Conservation (phyloP, 2,888 invertebrate species). For the Netelia virgata region DNA sequence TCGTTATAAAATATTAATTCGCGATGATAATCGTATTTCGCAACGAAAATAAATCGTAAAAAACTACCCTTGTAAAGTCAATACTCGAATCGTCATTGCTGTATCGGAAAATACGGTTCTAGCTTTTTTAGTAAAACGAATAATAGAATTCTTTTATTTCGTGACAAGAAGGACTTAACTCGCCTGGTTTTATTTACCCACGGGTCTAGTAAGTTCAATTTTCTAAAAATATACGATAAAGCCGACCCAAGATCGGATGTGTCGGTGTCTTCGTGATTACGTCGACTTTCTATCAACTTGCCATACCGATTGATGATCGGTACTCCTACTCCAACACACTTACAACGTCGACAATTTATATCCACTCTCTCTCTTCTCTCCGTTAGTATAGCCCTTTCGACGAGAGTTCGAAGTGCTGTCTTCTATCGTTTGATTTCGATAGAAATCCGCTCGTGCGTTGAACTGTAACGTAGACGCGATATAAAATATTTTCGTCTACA, state of each 20-base stretch:
- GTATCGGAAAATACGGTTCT: background rate
- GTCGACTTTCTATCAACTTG: constrained; percentile 69
- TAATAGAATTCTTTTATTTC: background rate
- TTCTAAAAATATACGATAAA: background rate
- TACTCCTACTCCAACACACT: constrained; percentile 74
- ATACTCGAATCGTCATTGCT: background rate
- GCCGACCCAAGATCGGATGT: constrained; percentile 63
- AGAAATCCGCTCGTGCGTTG: constrained; percentile 26
- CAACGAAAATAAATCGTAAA: background rate
- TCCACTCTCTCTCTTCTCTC: constrained; percentile 14
- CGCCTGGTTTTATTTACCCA: background rate
- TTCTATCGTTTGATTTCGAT: constrained; percentile 36
- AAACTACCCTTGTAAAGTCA: background rate
- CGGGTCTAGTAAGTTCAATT: background rate
- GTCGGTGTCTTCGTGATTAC: constrained; percentile 72
- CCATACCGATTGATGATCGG: constrained; percentile 75
- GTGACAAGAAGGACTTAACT: background rate
- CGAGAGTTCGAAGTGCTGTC: constrained; percentile 19
- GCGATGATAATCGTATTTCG: background rate
- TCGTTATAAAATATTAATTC: background rate
- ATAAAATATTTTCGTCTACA: background rate
- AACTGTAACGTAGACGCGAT: constrained; percentile 22
- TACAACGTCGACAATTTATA: constrained; percentile 71
- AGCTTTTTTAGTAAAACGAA: background rate
- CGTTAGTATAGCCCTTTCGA: background rate